Conservation (phyloP, 2,113 vertebrate species). For the Python bivittatus region DNA sequence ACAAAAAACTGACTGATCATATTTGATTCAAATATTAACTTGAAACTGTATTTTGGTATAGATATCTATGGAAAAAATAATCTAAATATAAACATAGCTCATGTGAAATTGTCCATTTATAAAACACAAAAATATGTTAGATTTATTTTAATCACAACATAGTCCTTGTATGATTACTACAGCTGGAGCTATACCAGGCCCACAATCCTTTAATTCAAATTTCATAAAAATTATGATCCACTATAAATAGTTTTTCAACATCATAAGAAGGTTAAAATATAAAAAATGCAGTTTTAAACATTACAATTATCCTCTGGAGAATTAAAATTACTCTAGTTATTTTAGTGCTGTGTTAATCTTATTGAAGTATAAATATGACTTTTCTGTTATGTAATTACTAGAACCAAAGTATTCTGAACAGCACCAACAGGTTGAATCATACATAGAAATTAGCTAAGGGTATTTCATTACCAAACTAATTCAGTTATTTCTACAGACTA, state of each 20-base stretch:
- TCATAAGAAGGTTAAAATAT: conserved; percentile 70
- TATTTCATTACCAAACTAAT: conserved; percentile 76
- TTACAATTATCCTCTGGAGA: conserved; percentile 47
- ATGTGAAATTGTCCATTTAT: conserved; percentile 40
- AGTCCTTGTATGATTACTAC: conserved; percentile 49
- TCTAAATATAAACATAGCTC: conserved; percentile 5
- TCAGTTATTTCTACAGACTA: conserved; percentile 70
- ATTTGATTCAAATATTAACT: neutral
- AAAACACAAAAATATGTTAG: conserved; percentile 50
- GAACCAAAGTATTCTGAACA: conserved; percentile 69
- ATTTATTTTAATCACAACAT: conserved; percentile 59
- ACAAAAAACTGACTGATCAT: neutral
- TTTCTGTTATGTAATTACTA: conserved; percentile 74
- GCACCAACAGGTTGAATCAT: conserved; percentile 71
- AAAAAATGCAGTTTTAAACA: conserved; percentile 70
- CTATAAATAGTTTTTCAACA: conserved; percentile 61
- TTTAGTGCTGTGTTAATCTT: conserved; percentile 70
- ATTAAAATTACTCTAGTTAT: conserved; percentile 60
- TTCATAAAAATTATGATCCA: conserved; percentile 58
- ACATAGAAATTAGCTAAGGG: conserved; percentile 69
- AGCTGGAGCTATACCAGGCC: conserved; percentile 48
- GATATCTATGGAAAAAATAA: conserved; percentile 14
- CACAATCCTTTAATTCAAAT: conserved; percentile 65
- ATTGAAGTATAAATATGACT: conserved; percentile 72
- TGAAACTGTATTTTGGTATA: fast-evolving